These are phyloP conservation scores for Papilio aristodemus DNA, from an alignment of 1,140 invertebrate genomes.

Conservation along the genomic window DNA sequence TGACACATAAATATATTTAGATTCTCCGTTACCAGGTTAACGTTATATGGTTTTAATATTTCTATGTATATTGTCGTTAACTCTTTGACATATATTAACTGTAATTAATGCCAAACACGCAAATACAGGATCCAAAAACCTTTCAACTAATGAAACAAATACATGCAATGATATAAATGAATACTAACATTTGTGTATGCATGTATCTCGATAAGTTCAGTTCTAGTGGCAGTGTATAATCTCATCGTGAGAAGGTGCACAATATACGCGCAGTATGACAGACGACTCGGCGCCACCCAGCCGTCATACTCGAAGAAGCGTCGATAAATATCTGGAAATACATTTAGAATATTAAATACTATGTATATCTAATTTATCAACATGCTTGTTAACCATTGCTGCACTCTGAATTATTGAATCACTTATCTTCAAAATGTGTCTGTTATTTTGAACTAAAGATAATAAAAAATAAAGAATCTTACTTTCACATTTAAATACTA, in stretches of 20 bases:
- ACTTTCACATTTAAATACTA: constrained; percentile 23
- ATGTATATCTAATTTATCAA: too few relatives aligned
- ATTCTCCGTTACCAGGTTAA: too few relatives aligned
- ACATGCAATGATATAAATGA: too few relatives aligned
- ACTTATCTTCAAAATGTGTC: background rate
- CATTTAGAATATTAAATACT: background rate
- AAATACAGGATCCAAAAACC: too few relatives aligned
- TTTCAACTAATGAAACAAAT: too few relatives aligned
- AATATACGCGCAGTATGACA: constrained; percentile 7
- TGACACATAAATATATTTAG: too few relatives aligned
- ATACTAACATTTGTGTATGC: background rate
- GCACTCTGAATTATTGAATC: too few relatives aligned
- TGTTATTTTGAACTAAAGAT: background rate
- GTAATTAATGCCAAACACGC: too few relatives aligned
- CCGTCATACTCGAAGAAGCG: constrained; percentile 13
- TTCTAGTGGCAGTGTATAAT: constrained; percentile 18
- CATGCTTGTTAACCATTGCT: too few relatives aligned
- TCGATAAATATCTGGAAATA: constrained; percentile 9
- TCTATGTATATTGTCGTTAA: too few relatives aligned
- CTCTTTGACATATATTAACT: too few relatives aligned
- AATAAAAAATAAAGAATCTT: background rate
- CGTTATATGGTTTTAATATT: too few relatives aligned
- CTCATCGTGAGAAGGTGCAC: constrained; percentile 3
- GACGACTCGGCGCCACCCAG: constrained; percentile 14
- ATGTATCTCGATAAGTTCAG: background rate